Evolutionary conservation across 2,797 vertebrate genomes (phyloP), one percentile per base, ranked within the genome.

Genomic region (Fistularia commersonii): DNA sequence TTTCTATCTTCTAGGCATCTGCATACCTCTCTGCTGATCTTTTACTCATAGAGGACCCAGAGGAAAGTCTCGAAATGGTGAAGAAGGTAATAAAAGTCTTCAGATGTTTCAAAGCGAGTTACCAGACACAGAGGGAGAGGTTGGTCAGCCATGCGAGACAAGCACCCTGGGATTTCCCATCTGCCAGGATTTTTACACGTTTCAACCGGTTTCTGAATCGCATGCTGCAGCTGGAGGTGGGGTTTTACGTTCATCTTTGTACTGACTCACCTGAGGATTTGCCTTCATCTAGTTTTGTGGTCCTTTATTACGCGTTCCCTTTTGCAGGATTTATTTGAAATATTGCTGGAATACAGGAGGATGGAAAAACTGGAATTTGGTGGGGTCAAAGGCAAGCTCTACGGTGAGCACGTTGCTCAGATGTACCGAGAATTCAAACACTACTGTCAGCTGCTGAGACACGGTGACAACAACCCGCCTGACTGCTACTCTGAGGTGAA

Each of bases 321-420:
- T 67, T 80, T 83, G 0, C 49, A 93, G 90, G 84, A 92, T 41
- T 37, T 92, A 49, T 92, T 92, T 77, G 59, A 85, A 66, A 87
- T 78, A 10, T 67, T 86, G 13, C 39, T 91, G 69, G 87, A 91
- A 66, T 91, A 94, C 75, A 85, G 93, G 76, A 92, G 91, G 45
- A 73, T 95, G 76, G 89, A 93, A 71, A 93, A 92, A 64, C 39
- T 94, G 54, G 74, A 89, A 60, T 91, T 94, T 85, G 85, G 87
- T 33, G 92, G 90, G 39, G 57, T 76, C 41, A 85, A 87, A 55
- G 89, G 89, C 42, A 82, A 84, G 46, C 43, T 83, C 55, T 88
- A 92, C 69, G 91, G 79, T 51, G 81, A 91, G 14, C 60, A 86
- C 37, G 76, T 90, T 44, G 76, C 41, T 13, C 57, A 81, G 59